phyloP scores from a whole-genome alignment of 2,888 invertebrate species.

The Melinaea menophilus region DNA sequence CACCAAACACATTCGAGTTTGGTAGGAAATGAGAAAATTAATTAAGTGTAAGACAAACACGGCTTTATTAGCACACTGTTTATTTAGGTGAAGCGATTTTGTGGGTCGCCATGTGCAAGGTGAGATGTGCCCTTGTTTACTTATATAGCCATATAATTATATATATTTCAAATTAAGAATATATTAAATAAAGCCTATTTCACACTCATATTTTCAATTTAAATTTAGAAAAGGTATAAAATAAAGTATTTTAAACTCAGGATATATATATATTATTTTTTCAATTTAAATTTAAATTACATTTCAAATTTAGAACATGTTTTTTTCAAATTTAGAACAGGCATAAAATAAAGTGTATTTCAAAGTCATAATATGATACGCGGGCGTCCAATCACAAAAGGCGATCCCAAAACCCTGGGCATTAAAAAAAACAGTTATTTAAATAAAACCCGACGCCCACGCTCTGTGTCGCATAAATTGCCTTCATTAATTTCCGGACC shows the following conservation, averaged over 20 bases:
- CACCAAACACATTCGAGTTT: constrained; percentile 20
- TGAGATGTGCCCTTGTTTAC: constrained; percentile 34
- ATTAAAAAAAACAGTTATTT: constrained; percentile 61
- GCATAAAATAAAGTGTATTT: constrained; percentile 38
- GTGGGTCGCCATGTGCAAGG: constrained; percentile 38
- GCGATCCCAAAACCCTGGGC: constrained; percentile 60
- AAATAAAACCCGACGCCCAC: constrained; percentile 70
- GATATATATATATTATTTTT: no score
- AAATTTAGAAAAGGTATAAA: no score
- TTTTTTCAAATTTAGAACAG: not conserved
- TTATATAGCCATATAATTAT: constrained; percentile 24
- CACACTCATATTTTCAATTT: no score
- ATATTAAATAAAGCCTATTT: not conserved
- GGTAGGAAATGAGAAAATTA: constrained; percentile 71
- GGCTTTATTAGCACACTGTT: constrained; percentile 54
- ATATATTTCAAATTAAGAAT: constrained; percentile 11
- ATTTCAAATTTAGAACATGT: constrained; percentile 11
- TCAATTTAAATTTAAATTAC: not conserved
- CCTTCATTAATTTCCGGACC: constrained; percentile 77
- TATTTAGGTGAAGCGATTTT: constrained; percentile 52
- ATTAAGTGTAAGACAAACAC: constrained; percentile 65
- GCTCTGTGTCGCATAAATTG: constrained; percentile 76
- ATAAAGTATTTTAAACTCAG: no score
- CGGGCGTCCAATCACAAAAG: constrained; percentile 66
- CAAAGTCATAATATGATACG: constrained; percentile 64